Percentiles rank a stretch among this genome's conserved stretches.
These are phyloP conservation scores for Neuroscelio doddi DNA, from an alignment of 2,888 invertebrate species.

Conservation along the genomic window DNA sequence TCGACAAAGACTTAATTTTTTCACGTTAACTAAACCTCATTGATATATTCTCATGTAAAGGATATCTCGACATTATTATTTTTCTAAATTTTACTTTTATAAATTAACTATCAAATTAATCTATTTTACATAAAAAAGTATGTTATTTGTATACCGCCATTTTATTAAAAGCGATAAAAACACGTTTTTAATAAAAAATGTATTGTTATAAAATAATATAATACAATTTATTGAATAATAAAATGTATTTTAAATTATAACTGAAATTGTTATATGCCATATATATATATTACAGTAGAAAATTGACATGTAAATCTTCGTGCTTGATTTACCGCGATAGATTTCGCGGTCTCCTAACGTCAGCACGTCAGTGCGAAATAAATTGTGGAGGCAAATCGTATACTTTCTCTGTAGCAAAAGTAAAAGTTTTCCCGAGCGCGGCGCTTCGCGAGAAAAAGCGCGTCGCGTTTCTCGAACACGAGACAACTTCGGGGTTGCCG, in stretches of 20 bases:
- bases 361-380: neutral
- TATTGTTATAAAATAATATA: too few species aligned
- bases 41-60: neutral
- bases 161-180: too few species aligned
- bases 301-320: constrained; percentile 7
- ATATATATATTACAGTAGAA: too few species aligned
- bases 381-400: constrained; percentile 13
- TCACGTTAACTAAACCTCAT: neutral
- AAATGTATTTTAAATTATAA: too few species aligned
- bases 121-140: too few species aligned
- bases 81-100: neutral
- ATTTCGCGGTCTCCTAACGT: too few species aligned
- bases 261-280: too few species aligned
- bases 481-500: constrained; percentile 16
- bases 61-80: neutral
- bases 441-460: too few species aligned
- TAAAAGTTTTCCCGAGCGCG: constrained; percentile 21
- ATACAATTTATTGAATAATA: too few species aligned
- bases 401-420: constrained; percentile 32
- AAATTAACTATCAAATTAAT: neutral
- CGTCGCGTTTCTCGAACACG: too few species aligned
- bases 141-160: too few species aligned
- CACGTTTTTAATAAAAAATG: too few species aligned
- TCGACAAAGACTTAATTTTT: neutral
- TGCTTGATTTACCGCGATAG: neutral